These are phyloP conservation scores for Crematogaster levior DNA, from an alignment of 2,888 invertebrate genomes.

Conservation along the genomic window DNA sequence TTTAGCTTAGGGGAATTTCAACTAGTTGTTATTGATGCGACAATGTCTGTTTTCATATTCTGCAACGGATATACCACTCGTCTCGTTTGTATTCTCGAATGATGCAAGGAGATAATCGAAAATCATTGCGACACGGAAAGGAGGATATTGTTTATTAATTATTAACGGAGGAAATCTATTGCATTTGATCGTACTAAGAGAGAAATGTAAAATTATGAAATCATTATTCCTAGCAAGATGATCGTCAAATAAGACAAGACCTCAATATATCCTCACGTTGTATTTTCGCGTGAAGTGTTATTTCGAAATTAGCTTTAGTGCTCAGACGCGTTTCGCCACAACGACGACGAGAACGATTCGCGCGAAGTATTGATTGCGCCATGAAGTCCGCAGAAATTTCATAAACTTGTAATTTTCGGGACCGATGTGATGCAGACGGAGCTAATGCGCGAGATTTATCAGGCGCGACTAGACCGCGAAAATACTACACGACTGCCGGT, in stretches of 20 bases:
- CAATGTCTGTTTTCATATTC: slow-evolving; percentile 44
- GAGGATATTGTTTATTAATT: neutral
- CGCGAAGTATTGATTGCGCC: slow-evolving; percentile 12
- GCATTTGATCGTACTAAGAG: neutral
- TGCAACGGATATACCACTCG: slow-evolving; percentile 10
- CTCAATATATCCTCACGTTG: neutral
- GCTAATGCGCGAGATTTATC: slow-evolving; percentile 76
- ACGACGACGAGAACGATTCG: neutral
- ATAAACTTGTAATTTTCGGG: slow-evolving; percentile 33
- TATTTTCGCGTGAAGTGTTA: neutral
- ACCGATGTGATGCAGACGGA: neutral
- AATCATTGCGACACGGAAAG: slow-evolving; percentile 21
- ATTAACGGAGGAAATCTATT: slow-evolving; percentile 6
- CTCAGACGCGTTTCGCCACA: neutral
- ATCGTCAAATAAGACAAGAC: neutral
- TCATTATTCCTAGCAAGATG: neutral
- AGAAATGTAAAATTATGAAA: neutral
- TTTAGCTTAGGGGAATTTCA: slow-evolving; percentile 39
- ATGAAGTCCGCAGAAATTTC: slow-evolving; percentile 18
- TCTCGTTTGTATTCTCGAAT: slow-evolving; percentile 27
- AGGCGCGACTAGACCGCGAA: slow-evolving; percentile 78
- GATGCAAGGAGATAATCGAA: slow-evolving; percentile 23
- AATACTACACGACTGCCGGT: slow-evolving; percentile 76
- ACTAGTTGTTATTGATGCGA: slow-evolving; percentile 38
- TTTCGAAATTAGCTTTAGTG: neutral